Conservation (phyloP, 2,888 invertebrate species). For the Idaea biselata region DNA sequence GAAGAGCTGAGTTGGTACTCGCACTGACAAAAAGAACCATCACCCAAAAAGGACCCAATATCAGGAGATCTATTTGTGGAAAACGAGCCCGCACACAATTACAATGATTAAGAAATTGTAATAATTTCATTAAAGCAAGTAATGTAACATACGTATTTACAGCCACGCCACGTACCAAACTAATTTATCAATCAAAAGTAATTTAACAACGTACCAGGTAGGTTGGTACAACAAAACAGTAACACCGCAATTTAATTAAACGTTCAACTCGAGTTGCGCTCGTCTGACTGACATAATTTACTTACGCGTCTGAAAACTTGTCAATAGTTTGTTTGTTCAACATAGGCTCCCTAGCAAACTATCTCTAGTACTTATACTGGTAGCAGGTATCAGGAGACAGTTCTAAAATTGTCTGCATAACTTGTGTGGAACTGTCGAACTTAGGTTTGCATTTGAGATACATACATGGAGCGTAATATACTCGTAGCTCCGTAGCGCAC, state of each 20-base stretch:
- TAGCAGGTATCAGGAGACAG: slow-evolving; percentile 43
- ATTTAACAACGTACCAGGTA: not conserved
- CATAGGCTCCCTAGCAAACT: slow-evolving; percentile 8
- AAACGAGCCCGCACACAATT: too few species aligned
- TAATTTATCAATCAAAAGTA: not conserved
- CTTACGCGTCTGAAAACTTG: slow-evolving; percentile 10
- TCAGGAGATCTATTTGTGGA: too few species aligned
- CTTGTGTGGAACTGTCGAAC: slow-evolving; percentile 41
- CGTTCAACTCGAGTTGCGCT: not conserved
- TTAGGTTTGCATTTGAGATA: slow-evolving; percentile 39
- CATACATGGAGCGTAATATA: slow-evolving; percentile 17
- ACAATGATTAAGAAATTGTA: too few species aligned
- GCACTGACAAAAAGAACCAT: too few species aligned
- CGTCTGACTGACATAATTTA: not conserved
- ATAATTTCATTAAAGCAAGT: too few species aligned
- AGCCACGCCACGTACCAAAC: not conserved
- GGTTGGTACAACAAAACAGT: not conserved
- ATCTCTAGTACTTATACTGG: slow-evolving; percentile 14
- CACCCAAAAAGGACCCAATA: too few species aligned
- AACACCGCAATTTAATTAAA: not conserved
- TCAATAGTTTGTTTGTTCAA: slow-evolving; percentile 8
- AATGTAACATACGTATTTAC: not conserved
- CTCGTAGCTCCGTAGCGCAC: not conserved
- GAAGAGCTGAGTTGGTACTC: too few species aligned
- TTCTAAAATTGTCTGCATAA: slow-evolving; percentile 60